Conservation (phyloP, 2,888 invertebrate genomes). For the Cheiracanthium punctorium region DNA sequence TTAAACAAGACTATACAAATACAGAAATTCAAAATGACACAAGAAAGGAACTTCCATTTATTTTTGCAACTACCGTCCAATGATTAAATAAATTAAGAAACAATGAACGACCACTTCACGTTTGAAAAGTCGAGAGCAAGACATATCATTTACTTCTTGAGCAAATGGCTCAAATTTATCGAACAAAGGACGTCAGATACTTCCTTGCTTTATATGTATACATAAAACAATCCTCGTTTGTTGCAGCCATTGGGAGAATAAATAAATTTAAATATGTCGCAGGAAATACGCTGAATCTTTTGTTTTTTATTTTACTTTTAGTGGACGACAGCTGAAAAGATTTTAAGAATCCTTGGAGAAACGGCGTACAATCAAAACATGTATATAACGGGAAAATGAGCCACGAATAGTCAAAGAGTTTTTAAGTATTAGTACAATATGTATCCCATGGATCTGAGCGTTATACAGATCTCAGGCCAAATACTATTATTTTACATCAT, state of each 20-base stretch:
- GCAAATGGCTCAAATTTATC: background rate
- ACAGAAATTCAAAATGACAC: too few relatives aligned
- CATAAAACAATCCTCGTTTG: background rate
- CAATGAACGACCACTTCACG: background rate
- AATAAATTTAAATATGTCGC: conserved; percentile 7
- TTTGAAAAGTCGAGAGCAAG: background rate
- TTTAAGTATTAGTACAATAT: too few relatives aligned
- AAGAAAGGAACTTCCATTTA: too few relatives aligned
- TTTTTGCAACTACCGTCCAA: background rate
- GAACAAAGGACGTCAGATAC: conserved; percentile 1
- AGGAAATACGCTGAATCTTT: background rate
- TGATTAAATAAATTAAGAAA: background rate
- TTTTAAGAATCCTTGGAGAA: too few relatives aligned
- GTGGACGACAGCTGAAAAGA: background rate
- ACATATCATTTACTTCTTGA: background rate
- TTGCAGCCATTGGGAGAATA: background rate
- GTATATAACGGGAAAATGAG: too few relatives aligned
- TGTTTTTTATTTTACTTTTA: background rate
- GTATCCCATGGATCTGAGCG: too few relatives aligned
- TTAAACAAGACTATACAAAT: too few relatives aligned
- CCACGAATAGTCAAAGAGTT: too few relatives aligned
- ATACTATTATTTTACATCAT: too few relatives aligned
- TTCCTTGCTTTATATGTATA: background rate
- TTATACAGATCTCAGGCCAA: too few relatives aligned
- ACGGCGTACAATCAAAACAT: too few relatives aligned